Percentiles rank a stretch among this genome's conserved stretches.
Evolutionary conservation across 2,113 vertebrate genomes (phyloP).

Genomic region (Tragulus kanchil): DNA sequence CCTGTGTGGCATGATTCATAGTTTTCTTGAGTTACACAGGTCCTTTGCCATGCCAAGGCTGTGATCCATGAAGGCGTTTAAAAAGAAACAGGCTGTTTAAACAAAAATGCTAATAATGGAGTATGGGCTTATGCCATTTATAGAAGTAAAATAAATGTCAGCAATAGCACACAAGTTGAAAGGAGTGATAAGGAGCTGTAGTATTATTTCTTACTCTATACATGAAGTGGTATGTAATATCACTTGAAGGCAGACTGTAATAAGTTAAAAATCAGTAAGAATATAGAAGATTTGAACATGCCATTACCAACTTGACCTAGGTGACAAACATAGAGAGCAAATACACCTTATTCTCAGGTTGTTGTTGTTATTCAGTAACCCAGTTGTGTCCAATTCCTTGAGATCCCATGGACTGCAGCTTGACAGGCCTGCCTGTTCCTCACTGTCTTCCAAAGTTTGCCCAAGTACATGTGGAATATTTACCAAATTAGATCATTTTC

Average conservation of each 20-base stretch:
- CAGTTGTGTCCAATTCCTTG: too few species aligned
- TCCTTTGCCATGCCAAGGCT: not conserved
- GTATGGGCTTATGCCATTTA: not conserved
- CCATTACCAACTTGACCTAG: not conserved
- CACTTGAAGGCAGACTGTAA: not conserved
- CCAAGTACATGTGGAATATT: not conserved
- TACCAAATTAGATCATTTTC: not conserved
- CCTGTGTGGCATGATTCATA: not conserved
- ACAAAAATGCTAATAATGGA: not conserved
- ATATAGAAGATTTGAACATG: not conserved
- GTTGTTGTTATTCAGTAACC: too few species aligned
- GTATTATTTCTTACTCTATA: not conserved
- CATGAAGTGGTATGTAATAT: not conserved
- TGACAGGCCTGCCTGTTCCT: too few species aligned
- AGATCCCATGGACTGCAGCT: too few species aligned
- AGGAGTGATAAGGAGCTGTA: not conserved
- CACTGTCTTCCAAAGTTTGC: too few species aligned
- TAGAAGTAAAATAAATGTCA: not conserved
- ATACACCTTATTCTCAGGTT: not conserved
- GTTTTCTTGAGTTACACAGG: not conserved
- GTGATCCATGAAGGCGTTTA: not conserved
- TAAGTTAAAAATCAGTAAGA: not conserved
- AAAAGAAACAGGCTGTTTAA: constrained; percentile 6
- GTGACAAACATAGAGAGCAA: not conserved
- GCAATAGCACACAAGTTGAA: not conserved